A percentile compares a stretch with the other conserved stretches of the same genome.
Conservation (phyloP, 2,113 vertebrate genomes). For the Platichthys stellatus region DNA sequence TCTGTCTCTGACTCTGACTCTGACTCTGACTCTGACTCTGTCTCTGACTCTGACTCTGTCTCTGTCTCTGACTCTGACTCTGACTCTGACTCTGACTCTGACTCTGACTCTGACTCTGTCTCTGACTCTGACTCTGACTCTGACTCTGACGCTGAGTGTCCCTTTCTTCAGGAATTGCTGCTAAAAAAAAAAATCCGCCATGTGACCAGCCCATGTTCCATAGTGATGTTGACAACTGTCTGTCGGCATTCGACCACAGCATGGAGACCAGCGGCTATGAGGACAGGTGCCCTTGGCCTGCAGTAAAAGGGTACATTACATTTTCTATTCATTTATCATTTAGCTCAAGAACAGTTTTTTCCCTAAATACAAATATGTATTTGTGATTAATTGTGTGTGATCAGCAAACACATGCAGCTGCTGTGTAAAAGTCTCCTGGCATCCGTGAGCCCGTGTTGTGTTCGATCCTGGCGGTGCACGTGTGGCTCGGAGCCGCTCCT, state of each 20-base stretch:
- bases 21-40: no score
- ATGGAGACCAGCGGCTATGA: constrained; percentile 66
- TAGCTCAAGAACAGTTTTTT: not conserved
- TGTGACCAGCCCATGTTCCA: constrained; percentile 69
- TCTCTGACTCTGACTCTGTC: no score
- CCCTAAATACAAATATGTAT: not conserved
- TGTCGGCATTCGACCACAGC: constrained; percentile 61
- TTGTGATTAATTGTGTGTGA: not conserved
- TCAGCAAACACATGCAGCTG: not conserved
- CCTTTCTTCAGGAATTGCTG: constrained; percentile 36
- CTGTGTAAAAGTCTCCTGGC: not conserved
- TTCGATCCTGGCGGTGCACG: not conserved
- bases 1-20: no score
- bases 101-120: no score
- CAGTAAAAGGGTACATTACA: constrained; percentile 56
- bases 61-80: no score
- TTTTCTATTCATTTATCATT: not conserved
- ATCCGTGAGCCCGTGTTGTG: not conserved
- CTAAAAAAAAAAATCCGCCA: not conserved
- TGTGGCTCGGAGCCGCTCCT: constrained; percentile 2
- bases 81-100: no score
- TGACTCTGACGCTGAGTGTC: not conserved
- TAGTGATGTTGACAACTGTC: constrained; percentile 52
- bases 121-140: no score
- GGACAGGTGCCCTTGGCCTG: constrained; percentile 75